Conservation (phyloP, 1,140 invertebrate species). For the Panagrolaimus sp. region DNA sequence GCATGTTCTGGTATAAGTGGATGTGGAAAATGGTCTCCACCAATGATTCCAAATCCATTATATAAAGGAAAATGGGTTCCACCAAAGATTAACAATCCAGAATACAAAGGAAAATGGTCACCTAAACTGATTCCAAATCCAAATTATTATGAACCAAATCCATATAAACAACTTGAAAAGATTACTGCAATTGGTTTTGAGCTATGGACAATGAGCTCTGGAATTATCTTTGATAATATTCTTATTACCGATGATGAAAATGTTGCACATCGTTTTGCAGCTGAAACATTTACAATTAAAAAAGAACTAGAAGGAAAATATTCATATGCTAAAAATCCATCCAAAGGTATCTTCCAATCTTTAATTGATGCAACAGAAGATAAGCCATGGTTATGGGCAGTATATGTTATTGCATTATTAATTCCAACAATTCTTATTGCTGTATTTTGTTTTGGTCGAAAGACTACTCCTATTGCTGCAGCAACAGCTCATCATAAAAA, state of each 20-base stretch:
- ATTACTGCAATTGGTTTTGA: slow-evolving; percentile 93
- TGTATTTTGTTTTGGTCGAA: slow-evolving; percentile 68
- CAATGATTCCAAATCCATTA: slow-evolving; percentile 40
- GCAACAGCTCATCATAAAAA: no score
- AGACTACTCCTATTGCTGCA: no score
- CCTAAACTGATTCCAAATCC: slow-evolving; percentile 79
- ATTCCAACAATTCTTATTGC: slow-evolving; percentile 74
- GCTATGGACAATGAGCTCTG: slow-evolving; percentile 88
- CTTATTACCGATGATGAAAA: slow-evolving; percentile 77
- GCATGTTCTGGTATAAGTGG: slow-evolving; percentile 75
- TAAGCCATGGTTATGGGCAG: slow-evolving; percentile 81
- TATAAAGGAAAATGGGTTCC: slow-evolving; percentile 71
- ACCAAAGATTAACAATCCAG: slow-evolving; percentile 82
- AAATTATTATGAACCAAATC: slow-evolving; percentile 81
- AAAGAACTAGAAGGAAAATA: slow-evolving; percentile 60
- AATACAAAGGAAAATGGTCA: slow-evolving; percentile 89
- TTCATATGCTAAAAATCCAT: slow-evolving; percentile 67
- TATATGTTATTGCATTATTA: slow-evolving; percentile 73
- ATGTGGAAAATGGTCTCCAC: slow-evolving; percentile 76
- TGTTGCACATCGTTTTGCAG: slow-evolving; percentile 75
- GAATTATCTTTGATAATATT: slow-evolving; percentile 74
- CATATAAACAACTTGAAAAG: slow-evolving; percentile 77
- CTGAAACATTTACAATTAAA: slow-evolving; percentile 78
- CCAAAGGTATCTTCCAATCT: slow-evolving; percentile 75
- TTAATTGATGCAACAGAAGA: slow-evolving; percentile 75